A percentile compares a stretch with the other conserved stretches of the same genome.
These are phyloP conservation scores for Aspiorhynchus laticeps DNA, from an alignment of 2,113 vertebrate species.

Conservation along the genomic window DNA sequence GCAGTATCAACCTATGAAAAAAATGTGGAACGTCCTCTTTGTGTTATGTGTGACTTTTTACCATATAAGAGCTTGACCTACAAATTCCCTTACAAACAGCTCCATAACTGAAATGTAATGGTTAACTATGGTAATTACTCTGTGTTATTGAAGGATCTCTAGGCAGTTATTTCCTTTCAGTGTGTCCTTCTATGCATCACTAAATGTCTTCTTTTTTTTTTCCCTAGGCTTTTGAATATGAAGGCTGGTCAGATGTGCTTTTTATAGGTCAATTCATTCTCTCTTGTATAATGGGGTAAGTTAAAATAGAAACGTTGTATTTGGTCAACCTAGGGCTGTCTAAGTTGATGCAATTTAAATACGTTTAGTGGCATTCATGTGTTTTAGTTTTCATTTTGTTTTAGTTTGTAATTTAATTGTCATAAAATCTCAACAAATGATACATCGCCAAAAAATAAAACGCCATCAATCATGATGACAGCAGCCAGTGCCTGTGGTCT, in stretches of 20 bases:
- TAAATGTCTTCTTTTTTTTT: not conserved
- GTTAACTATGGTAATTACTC: not conserved
- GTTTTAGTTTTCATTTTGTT: not conserved
- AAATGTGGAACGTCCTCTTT: not conserved
- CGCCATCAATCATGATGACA: not conserved
- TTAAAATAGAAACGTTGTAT: slow-evolving; percentile 4
- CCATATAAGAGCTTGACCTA: not conserved
- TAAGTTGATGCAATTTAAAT: not conserved
- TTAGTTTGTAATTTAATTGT: not conserved
- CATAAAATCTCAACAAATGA: not conserved
- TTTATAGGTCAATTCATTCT: slow-evolving; percentile 75
- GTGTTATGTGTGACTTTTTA: not conserved
- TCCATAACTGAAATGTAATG: not conserved
- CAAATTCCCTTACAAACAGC: not conserved
- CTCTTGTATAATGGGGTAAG: slow-evolving; percentile 80
- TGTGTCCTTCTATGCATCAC: not conserved
- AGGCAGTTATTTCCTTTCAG: not conserved
- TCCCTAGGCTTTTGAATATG: slow-evolving; percentile 72
- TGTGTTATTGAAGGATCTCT: not conserved
- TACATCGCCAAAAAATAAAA: not conserved
- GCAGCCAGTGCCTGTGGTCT: not conserved
- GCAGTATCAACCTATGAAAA: not conserved
- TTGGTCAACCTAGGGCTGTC: not conserved
- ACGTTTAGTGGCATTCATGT: not conserved
- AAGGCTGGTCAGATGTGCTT: slow-evolving; percentile 73